Evolutionary conservation across 2,113 vertebrate species (phyloP).

Genomic region (Ceyx cyanopectus): DNA sequence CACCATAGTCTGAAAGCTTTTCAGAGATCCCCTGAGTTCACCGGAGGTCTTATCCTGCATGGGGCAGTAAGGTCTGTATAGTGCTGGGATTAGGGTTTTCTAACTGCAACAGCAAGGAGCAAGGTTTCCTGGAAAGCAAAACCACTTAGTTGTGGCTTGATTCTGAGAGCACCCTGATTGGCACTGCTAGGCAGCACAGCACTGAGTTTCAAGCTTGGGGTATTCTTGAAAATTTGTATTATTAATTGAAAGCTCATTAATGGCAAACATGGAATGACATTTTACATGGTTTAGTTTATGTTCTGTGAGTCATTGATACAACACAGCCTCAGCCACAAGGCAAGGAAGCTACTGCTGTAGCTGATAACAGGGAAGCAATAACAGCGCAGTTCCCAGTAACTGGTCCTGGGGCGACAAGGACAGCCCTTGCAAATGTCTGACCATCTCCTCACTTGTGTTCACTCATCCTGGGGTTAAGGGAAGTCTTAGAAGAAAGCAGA

Average conservation of each 20-base stretch:
- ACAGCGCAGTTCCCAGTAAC: slow-evolving; percentile 39
- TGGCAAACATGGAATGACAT: slow-evolving; percentile 89
- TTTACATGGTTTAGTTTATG: slow-evolving; percentile 91
- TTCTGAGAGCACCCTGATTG: slow-evolving; percentile 73
- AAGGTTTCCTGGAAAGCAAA: slow-evolving; percentile 65
- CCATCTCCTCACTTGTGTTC: background rate
- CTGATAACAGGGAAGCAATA: slow-evolving; percentile 28
- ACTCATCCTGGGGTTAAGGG: background rate
- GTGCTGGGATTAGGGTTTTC: background rate
- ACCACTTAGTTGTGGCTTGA: slow-evolving; percentile 72
- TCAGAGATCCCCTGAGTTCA: background rate
- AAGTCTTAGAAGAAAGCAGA: background rate
- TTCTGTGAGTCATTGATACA: slow-evolving; percentile 84
- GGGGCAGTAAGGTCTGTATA: background rate
- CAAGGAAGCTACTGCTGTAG: slow-evolving; percentile 53
- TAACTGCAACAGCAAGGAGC: background rate
- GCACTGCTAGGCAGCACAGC: slow-evolving; percentile 76
- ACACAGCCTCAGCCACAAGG: slow-evolving; percentile 52
- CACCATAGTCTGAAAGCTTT: background rate
- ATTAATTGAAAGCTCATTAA: slow-evolving; percentile 89
- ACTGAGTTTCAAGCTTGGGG: slow-evolving; percentile 67
- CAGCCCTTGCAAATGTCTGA: background rate
- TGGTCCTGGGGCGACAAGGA: background rate
- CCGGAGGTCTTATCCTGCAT: background rate
- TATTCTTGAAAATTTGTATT: slow-evolving; percentile 81